A percentile compares a stretch with the other conserved stretches of the same genome.
These are phyloP conservation scores for Hyposmocoma kahamanoa DNA, from an alignment of 1,140 invertebrate species.

Conservation along the genomic window DNA sequence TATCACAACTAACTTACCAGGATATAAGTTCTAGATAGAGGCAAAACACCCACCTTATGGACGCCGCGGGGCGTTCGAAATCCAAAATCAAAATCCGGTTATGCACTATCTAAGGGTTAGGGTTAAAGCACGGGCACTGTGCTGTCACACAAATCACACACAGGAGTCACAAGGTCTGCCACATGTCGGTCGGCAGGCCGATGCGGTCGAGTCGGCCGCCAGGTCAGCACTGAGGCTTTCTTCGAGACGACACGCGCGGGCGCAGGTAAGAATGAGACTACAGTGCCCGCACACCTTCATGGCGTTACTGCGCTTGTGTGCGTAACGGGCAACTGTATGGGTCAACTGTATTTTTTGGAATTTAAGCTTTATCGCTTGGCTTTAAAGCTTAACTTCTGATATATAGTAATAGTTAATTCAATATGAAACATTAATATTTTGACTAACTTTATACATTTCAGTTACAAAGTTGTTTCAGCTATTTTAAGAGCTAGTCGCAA, in stretches of 20 bases:
- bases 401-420: too few relatives aligned
- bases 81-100: slow-evolving; percentile 64
- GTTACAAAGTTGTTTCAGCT: too few relatives aligned
- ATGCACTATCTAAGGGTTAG: slow-evolving; percentile 68
- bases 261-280: slow-evolving; percentile 62
- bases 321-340: not conserved
- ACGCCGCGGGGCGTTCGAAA: slow-evolving; percentile 40
- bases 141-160: slow-evolving; percentile 63
- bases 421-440: too few relatives aligned
- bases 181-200: slow-evolving; percentile 54
- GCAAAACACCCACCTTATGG: slow-evolving; percentile 54
- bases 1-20: too few relatives aligned
- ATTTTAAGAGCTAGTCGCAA: too few relatives aligned
- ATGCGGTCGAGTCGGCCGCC: slow-evolving; percentile 60
- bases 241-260: slow-evolving; percentile 51
- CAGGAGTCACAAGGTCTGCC: slow-evolving; percentile 59
- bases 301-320: slow-evolving; percentile 23
- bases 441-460: too few relatives aligned
- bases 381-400: too few relatives aligned
- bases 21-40: too few relatives aligned
- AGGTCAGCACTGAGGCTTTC: slow-evolving; percentile 66
- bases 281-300: slow-evolving; percentile 27
- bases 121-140: slow-evolving; percentile 66
- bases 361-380: too few relatives aligned
- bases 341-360: not conserved